phyloP scores from a whole-genome alignment of 2,113 vertebrate genomes.

The Megaceryle maxima region DNA sequence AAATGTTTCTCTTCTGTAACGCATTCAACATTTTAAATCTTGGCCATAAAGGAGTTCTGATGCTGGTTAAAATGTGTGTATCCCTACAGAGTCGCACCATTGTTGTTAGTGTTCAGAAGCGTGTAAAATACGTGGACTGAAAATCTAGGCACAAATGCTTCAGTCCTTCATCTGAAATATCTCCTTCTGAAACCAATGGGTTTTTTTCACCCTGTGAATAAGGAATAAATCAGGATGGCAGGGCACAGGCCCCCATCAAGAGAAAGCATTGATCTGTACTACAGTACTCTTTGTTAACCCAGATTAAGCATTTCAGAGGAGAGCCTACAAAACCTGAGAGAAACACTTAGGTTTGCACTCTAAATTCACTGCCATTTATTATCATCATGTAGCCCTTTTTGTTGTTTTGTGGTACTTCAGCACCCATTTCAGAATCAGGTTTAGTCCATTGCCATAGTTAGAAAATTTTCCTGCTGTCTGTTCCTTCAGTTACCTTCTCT shows the following conservation, averaged over 20 bases:
- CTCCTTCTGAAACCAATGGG: not conserved
- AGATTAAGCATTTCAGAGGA: not conserved
- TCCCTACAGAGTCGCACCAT: constrained; percentile 26
- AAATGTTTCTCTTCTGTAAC: constrained; percentile 54
- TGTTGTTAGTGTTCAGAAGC: not conserved
- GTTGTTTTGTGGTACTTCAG: not conserved
- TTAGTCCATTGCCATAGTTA: not conserved
- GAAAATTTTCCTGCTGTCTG: not conserved
- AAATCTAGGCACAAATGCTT: constrained; percentile 28
- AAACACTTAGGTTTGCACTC: not conserved
- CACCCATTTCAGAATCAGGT: not conserved
- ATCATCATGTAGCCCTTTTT: not conserved
- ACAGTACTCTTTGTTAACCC: constrained; percentile 5
- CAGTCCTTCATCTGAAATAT: constrained; percentile 21
- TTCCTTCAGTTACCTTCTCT: not conserved
- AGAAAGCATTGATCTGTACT: not conserved
- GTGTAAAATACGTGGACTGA: not conserved
- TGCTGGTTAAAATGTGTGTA: constrained; percentile 22
- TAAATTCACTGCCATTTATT: not conserved
- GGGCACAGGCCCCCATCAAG: not conserved
- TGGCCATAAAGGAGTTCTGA: constrained; percentile 49
- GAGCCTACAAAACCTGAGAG: not conserved
- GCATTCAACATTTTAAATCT: constrained; percentile 55
- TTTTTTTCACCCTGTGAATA: constrained; percentile 17
- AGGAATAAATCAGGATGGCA: constrained; percentile 21